Conservation (phyloP, 2,797 vertebrate species). For the Acrossocheilus fasciatus region DNA sequence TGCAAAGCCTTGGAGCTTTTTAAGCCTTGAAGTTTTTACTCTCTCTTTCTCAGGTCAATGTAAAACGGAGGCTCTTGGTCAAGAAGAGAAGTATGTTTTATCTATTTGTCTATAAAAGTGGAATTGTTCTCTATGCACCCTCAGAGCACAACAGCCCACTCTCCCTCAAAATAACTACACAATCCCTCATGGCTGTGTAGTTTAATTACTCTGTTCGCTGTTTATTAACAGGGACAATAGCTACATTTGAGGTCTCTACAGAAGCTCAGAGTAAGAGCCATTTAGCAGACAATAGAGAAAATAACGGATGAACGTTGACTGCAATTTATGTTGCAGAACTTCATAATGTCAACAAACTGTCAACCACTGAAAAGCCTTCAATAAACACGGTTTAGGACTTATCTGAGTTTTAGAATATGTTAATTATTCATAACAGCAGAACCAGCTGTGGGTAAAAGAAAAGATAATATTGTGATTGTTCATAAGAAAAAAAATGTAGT, state of each 20-base stretch:
- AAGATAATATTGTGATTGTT: conserved; percentile 34
- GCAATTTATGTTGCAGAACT: conserved; percentile 3
- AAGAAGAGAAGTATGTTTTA: not conserved
- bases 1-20: not conserved
- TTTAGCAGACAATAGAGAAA: conserved; percentile 35
- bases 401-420: not conserved
- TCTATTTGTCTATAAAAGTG: not conserved
- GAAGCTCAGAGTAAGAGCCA: conserved; percentile 1
- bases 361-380: conserved; percentile 27
- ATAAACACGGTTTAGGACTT: not conserved
- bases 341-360: conserved; percentile 14
- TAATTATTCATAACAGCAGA: conserved; percentile 35
- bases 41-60: not conserved
- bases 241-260: conserved; percentile 44
- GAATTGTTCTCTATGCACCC: not conserved
- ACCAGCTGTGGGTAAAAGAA: conserved; percentile 40
- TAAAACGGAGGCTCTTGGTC: not conserved
- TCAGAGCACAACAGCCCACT: not conserved
- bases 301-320: not conserved
- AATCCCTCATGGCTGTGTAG: conserved; percentile 55
- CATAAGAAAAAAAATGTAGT: not conserved
- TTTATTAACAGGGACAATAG: conserved; percentile 53
- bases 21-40: not conserved
- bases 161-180: conserved; percentile 27
- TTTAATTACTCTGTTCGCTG: not conserved